Evolutionary conservation across 2,113 vertebrate genomes (phyloP).

Genomic region (Scartelaos histophorus): DNA sequence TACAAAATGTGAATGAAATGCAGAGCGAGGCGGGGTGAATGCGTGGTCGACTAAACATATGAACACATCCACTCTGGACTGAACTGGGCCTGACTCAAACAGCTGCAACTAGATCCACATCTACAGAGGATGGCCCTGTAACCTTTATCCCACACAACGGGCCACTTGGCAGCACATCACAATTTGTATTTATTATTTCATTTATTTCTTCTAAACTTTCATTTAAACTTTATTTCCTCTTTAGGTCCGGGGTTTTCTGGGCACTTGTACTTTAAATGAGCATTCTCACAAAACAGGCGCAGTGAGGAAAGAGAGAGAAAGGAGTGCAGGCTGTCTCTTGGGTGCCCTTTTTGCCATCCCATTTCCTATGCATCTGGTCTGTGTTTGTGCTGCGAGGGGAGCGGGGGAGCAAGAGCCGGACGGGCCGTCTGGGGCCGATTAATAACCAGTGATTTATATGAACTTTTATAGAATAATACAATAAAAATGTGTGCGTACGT

Average conservation of each 20-base stretch:
- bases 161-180: constrained; percentile 62
- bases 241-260: constrained; percentile 74
- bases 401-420: constrained; percentile 83
- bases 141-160: constrained; percentile 74
- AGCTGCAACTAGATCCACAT: constrained; percentile 61
- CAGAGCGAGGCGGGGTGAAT: constrained; percentile 40
- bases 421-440: constrained; percentile 88
- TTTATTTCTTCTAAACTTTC: constrained; percentile 74
- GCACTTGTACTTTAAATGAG: constrained; percentile 75
- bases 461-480: constrained; percentile 99
- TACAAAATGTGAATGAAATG: constrained; percentile 36
- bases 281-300: constrained; percentile 67
- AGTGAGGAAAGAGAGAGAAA: constrained; percentile 37
- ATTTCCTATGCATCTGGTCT: constrained; percentile 87
- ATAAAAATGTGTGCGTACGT: constrained; percentile 89
- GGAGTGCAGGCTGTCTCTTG: constrained; percentile 83
- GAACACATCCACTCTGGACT: constrained; percentile 41
- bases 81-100: constrained; percentile 54
- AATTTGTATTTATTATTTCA: constrained; percentile 76
- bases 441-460: constrained; percentile 98
- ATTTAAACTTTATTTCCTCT: constrained; percentile 80
- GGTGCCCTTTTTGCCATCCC: constrained; percentile 89
- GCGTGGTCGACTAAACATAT: constrained; percentile 32
- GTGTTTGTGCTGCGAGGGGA: constrained; percentile 80
- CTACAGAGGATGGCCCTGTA: constrained; percentile 68